These are phyloP conservation scores for Chymomyza amoena DNA, from an alignment of 2,888 invertebrate genomes.

Conservation along the genomic window DNA sequence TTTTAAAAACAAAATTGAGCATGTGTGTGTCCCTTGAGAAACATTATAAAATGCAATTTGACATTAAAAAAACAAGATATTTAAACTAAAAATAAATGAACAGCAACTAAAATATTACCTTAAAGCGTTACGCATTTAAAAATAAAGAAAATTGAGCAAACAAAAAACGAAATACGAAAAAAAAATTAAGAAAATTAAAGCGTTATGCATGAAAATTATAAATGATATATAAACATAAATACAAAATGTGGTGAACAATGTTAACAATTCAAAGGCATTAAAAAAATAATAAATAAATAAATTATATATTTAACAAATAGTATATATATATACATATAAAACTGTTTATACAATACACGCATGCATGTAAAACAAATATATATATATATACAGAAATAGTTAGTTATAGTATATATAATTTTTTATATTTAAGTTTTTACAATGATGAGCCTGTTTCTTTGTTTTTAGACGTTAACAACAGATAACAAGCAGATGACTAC, in stretches of 20 bases:
- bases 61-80: constrained; percentile 25
- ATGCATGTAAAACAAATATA: constrained; percentile 41
- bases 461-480: constrained; percentile 42
- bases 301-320: constrained; percentile 39
- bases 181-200: constrained; percentile 22
- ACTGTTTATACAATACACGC: constrained; percentile 59
- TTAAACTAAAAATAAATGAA: background rate
- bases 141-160: constrained; percentile 17
- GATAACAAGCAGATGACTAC: constrained; percentile 11
- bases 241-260: constrained; percentile 68
- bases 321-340: constrained; percentile 34
- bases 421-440: constrained; percentile 71
- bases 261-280: constrained; percentile 71
- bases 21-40: background rate
- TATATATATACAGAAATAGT: constrained; percentile 23
- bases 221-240: constrained; percentile 2
- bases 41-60: background rate
- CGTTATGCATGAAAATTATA: constrained; percentile 18
- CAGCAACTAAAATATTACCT: constrained; percentile 52
- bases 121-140: constrained; percentile 66
- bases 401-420: constrained; percentile 65
- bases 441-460: constrained; percentile 46
- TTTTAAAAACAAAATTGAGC: constrained; percentile 8
- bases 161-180: background rate
- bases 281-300: constrained; percentile 45